Evolutionary conservation across 2,888 invertebrate species (phyloP).

Genomic region (Drosophila kanekoi): DNA sequence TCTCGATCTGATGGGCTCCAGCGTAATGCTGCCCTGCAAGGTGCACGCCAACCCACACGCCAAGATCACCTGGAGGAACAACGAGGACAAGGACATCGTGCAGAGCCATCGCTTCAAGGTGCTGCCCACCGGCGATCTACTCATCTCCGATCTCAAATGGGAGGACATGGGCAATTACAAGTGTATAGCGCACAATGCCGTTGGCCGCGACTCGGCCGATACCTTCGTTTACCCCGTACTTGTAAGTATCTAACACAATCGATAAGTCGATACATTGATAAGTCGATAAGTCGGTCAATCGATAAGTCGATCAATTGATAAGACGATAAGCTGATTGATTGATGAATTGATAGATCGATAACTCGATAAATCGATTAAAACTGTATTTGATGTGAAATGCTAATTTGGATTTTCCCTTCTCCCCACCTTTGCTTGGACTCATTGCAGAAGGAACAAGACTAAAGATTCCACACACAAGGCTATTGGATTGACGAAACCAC

Average conservation of each 20-base stretch:
- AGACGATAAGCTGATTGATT: no score
- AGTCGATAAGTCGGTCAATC: neutral
- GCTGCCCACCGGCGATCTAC: conserved; percentile 90
- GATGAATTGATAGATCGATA: no score
- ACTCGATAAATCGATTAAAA: no score
- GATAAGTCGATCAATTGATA: no score
- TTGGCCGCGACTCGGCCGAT: conserved; percentile 87
- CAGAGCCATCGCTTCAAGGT: conserved; percentile 86
- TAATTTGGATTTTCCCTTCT: neutral
- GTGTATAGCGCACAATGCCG: conserved; percentile 90
- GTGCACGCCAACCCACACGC: conserved; percentile 88
- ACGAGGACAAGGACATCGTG: conserved; percentile 86
- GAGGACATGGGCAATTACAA: conserved; percentile 93
- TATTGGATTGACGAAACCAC: conserved; percentile 68
- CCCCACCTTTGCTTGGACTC: neutral
- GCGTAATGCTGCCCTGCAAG: conserved; percentile 89
- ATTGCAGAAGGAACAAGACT: conserved; percentile 79
- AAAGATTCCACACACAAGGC: conserved; percentile 69
- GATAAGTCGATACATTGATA: neutral
- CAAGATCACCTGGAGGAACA: conserved; percentile 89
- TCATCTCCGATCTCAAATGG: conserved; percentile 90
- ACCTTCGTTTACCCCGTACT: conserved; percentile 91
- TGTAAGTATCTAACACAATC: conserved; percentile 74
- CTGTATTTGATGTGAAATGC: no score
- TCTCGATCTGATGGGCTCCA: conserved; percentile 87